Percentiles rank a stretch among this genome's conserved stretches.
phyloP scores from a whole-genome alignment of 1,140 invertebrate genomes.

The Hestina assimilis region DNA sequence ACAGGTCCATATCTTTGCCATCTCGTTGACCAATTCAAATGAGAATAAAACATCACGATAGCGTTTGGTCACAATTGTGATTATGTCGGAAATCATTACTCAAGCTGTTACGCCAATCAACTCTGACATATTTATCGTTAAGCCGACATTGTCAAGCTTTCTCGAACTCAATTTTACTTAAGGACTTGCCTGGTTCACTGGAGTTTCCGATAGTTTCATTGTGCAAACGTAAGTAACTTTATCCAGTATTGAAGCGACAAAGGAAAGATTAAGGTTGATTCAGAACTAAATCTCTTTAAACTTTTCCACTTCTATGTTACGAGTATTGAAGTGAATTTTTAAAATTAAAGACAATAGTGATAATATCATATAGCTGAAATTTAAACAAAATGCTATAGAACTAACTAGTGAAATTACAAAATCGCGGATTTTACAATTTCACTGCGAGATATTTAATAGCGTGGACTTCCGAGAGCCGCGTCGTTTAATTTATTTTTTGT shows the following conservation, averaged over 20 bases:
- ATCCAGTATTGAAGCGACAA: slow-evolving; percentile 15
- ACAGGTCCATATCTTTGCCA: neutral
- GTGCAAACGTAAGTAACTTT: slow-evolving; percentile 18
- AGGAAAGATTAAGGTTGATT: slow-evolving; percentile 14
- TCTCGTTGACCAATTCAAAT: no score
- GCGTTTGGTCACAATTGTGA: slow-evolving; percentile 15
- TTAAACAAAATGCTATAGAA: no score
- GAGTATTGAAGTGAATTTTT: neutral
- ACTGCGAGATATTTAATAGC: no score
- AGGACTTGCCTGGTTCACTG: slow-evolving; percentile 10
- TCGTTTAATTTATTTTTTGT: no score
- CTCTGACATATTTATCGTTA: slow-evolving; percentile 54
- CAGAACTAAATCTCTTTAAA: slow-evolving; percentile 14
- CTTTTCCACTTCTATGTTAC: slow-evolving; percentile 16
- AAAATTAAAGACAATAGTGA: no score
- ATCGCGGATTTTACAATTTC: no score
- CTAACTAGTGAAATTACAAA: no score
- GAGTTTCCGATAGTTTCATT: slow-evolving; percentile 20
- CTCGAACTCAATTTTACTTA: slow-evolving; percentile 29
- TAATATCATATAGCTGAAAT: no score
- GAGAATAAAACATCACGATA: neutral
- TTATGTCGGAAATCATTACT: slow-evolving; percentile 57
- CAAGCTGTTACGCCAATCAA: slow-evolving; percentile 52
- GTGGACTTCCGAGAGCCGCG: no score
- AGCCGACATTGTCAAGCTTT: slow-evolving; percentile 35